Base-by-base conservation (phyloP, 2,888 invertebrate species). In the Thymelicus lineola region DNA sequence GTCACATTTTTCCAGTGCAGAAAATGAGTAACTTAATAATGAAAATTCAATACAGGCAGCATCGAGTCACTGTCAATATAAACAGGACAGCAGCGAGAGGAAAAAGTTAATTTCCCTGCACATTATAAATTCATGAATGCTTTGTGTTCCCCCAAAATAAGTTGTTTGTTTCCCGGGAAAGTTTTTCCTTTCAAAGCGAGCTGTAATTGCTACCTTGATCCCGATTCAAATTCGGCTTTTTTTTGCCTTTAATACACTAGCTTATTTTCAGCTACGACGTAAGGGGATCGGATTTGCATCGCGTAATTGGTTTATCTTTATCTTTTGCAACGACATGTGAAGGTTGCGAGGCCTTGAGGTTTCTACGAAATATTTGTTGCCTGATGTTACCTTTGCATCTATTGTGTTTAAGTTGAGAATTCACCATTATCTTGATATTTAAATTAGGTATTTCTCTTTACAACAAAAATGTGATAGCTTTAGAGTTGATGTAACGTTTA, bases 101-200 rank as follows among this genome's bases (percentile, higher is more conserved):
- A 87, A 89, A 90, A 89, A 90, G 87, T 86, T 90, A 90, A 90
- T 90, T 89, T 90, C 89, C 89, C 83, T 75, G 73, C 76, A 77
- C 86, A 91, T 91, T 90, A 90, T 87, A 90, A 89, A 91, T 91
- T 91, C 90, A 91, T 91, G 89, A 84, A 84, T 86, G 88, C 89
- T 90, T 88, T 89, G 88, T 89, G 88, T 86, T 79, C 71, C 68
- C 75, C 74, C 66, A 76, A 77, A 79, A 90, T 88, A 90, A 89
- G 86, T 88, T 89, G 90, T 88, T 90, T 90, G 88, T 89, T 89
- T 86, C 86, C 83, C 61, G 65, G 71, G 62, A 68, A 72, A 72
- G 74, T 73, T 75, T 73, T 73, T 75, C 75, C 73, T 75, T 75
- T 74, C 73, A 74, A 75, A 75, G 77, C 73, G 73, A 74, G 66